Evolutionary conservation across 2,113 vertebrate genomes (phyloP).

Genomic region (Merops nubicus): DNA sequence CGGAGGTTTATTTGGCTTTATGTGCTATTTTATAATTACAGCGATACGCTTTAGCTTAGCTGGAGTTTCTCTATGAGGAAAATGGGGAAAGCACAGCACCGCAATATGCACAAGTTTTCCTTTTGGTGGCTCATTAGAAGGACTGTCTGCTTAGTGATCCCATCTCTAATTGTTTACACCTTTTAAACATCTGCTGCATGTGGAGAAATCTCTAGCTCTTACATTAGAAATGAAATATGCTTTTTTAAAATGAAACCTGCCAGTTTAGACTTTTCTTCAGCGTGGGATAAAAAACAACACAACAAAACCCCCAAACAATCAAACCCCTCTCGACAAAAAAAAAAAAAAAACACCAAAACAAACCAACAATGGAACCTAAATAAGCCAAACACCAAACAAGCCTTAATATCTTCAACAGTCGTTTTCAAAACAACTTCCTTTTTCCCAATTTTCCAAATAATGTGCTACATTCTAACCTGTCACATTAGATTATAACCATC

Average conservation of each 20-base stretch:
- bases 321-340: accelerated
- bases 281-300: background rate
- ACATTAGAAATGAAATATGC: background rate
- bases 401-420: background rate
- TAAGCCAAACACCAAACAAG: background rate
- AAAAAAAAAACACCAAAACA: background rate
- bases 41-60: background rate
- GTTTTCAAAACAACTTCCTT: background rate
- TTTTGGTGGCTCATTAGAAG: background rate
- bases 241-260: background rate
- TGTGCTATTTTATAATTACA: background rate
- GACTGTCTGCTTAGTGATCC: background rate
- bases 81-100: background rate
- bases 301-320: background rate
- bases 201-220: background rate
- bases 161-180: background rate
- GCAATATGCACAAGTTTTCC: background rate
- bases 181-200: background rate
- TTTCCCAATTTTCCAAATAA: constrained; percentile 34
- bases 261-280: background rate
- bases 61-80: background rate
- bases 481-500: constrained; percentile 32
- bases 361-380: too few species aligned
- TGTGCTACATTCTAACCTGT: constrained; percentile 18
- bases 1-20: background rate